Percentiles rank a stretch among this genome's conserved stretches.
phyloP scores from a whole-genome alignment of 2,797 vertebrate species.

The Rachycentron canadum region DNA sequence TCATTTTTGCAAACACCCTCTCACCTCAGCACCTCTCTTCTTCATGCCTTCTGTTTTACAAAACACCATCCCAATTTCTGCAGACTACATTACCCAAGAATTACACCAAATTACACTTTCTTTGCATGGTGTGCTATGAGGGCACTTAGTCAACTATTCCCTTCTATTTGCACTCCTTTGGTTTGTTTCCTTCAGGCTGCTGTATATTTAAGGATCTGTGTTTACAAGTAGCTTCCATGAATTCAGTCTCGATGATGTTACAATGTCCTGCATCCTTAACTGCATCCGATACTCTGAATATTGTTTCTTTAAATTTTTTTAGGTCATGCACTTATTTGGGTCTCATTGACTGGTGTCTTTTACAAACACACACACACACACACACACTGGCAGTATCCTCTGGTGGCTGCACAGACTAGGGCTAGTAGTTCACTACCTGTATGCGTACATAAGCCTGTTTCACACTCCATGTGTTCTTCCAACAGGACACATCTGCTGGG shows the following conservation, averaged over 20 bases:
- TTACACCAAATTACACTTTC: not conserved
- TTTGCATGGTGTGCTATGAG: not conserved
- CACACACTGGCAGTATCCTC: constrained; percentile 20
- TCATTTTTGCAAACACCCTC: not conserved
- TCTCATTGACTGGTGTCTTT: not conserved
- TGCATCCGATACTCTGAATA: not conserved
- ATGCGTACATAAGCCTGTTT: constrained; percentile 65
- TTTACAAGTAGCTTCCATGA: constrained; percentile 17
- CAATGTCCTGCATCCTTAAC: not conserved
- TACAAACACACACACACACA: constrained; percentile 26
- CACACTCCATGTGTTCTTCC: constrained; percentile 65
- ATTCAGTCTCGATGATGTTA: not conserved
- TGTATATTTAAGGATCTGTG: not conserved
- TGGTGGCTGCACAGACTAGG: constrained; percentile 23
- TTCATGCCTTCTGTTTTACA: constrained; percentile 1
- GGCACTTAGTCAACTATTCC: not conserved
- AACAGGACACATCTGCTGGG: constrained; percentile 75
- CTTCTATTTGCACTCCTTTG: not conserved
- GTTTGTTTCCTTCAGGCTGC: not conserved
- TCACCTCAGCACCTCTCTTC: not conserved
- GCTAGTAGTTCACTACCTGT: constrained; percentile 53
- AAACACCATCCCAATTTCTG: not conserved
- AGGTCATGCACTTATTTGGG: constrained; percentile 31
- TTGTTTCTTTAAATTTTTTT: constrained; percentile 18
- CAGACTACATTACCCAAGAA: not conserved